These are phyloP conservation scores for Enteromius argenteus DNA, from an alignment of 2,797 vertebrate species.

Conservation along the genomic window DNA sequence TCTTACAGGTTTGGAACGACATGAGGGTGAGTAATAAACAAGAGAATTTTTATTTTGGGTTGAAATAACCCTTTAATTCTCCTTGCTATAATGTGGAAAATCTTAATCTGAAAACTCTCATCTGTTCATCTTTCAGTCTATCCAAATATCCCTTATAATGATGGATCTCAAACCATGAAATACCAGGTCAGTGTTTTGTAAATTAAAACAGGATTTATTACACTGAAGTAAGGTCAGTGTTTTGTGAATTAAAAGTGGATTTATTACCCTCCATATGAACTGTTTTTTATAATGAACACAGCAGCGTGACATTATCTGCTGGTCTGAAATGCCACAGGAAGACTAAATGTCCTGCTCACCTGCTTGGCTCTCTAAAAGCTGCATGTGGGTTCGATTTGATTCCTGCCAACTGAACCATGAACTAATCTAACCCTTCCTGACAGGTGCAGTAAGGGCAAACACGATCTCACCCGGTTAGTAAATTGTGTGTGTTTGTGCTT, in stretches of 20 bases:
- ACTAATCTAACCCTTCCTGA: conserved; percentile 60
- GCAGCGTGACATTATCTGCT: conserved; percentile 23
- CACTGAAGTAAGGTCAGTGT: not conserved
- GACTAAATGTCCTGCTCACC: conserved; percentile 49
- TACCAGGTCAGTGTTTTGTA: not conserved
- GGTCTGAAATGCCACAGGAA: conserved; percentile 42
- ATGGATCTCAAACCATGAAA: not conserved
- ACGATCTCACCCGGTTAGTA: conserved; percentile 52
- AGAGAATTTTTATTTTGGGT: too few relatives aligned
- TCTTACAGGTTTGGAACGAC: too few relatives aligned
- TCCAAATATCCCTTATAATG: not conserved
- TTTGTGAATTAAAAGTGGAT: conserved; percentile 16
- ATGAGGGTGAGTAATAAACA: too few relatives aligned
- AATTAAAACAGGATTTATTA: conserved; percentile 19
- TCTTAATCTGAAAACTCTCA: not conserved
- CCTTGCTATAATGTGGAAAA: not conserved
- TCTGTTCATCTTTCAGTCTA: not conserved
- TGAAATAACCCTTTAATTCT: not conserved
- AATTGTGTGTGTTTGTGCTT: conserved; percentile 22
- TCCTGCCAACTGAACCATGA: conserved; percentile 64
- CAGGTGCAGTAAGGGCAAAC: conserved; percentile 57
- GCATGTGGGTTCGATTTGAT: conserved; percentile 55
- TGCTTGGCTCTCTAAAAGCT: conserved; percentile 46
- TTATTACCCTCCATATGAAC: not conserved
- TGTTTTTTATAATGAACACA: conserved; percentile 15